Evolutionary conservation across 1,140 invertebrate species (phyloP), one percentile per base, ranked within the genome.

Genomic region (Calosoma granatense): DNA sequence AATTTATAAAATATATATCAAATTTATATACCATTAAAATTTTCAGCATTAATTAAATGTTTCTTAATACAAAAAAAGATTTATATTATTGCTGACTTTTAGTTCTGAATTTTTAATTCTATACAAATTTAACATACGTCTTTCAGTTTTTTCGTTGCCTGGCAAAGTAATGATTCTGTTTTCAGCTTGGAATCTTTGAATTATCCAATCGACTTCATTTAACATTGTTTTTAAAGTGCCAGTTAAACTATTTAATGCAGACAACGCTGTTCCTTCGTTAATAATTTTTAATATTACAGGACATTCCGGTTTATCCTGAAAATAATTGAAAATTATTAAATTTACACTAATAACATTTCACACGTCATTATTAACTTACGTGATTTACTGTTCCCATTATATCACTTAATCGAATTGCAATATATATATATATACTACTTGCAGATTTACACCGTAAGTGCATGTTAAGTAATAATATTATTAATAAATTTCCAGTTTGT

Each of bases 181-280:
- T 56, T 78, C 74, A 2, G 76, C 67, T 64, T 74, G 74, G 20
- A 78, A 64, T 57, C 73, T 63, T 22, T 59, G 59, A 17, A 78
- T 64, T 30, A 78, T 59, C 69, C 70, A 75, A 30, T 73, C 70
- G 9, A 70, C 60, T 59, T 74, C 74, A 51, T 70, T 70, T 4
- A 78, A 62, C 57, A 77, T 73, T 17, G 64, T 60, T 62, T 75
- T 76, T 17, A 77, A 51, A 2, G 59, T 60, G 57, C 59, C 61
- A 54, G 73, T 76, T 0, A 77, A 56, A 19, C 65, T 60, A 20
- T 63, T 63, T 36, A 75, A 71, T 41, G 72, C 67, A 61, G 69
- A 63, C 22, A 65, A 54, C 9, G 64, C 61, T 6, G 67, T 71
- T 2, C 52, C 54, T 15, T 74, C 66, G 14, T 72, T 71, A 15